Base-by-base conservation (phyloP, 2,888 invertebrate genomes). In the Hemicrepidius hirtus region DNA sequence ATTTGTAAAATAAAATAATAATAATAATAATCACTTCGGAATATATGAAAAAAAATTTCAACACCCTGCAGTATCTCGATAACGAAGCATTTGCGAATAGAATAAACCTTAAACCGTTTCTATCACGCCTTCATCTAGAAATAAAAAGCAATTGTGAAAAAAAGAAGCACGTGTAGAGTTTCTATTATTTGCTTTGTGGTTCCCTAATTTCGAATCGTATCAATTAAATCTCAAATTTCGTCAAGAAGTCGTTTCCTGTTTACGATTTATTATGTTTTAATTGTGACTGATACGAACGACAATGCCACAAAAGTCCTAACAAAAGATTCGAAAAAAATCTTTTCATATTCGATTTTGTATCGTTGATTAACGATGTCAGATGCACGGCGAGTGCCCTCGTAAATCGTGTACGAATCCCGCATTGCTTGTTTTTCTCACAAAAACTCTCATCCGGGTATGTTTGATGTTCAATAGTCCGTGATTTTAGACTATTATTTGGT, bases 371-470 rank as follows among this genome's bases (percentile, higher is more conserved):
- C 78, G 79, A 79, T 77, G 78, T 78, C 78, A 78, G 77, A 77
- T 76, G 77, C 73, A 79, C 75, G 59, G 57, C 73, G 73, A 77
- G 79, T 82, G 82, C 81, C 82, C 82, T 82, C 81, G 82, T 83
- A 82, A 83, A 83, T 82, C 80, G 79, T 79, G 70, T 77, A 74
- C 63, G 76, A 77, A 77, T 78, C 78, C 79, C 80, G 79, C 82
- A 80, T 81, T 78, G 77, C 77, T 77, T 75, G 74, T 78, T 81
- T 81, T 81, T 81, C 81, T 81, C 81, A 80, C 77, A 81, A 81
- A 80, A 79, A 80, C 77, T 70, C 72, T 60, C 76, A 80, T 77
- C 78, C 79, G 80, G 80, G 80, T 68, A 71, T 64, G 60, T 55
- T 63, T 55, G 67, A 70, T 63, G 75, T 74, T 77, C 77, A 75